These are phyloP conservation scores for Drosophila tanythrix DNA, from an alignment of 2,888 invertebrate genomes.

Conservation along the genomic window DNA sequence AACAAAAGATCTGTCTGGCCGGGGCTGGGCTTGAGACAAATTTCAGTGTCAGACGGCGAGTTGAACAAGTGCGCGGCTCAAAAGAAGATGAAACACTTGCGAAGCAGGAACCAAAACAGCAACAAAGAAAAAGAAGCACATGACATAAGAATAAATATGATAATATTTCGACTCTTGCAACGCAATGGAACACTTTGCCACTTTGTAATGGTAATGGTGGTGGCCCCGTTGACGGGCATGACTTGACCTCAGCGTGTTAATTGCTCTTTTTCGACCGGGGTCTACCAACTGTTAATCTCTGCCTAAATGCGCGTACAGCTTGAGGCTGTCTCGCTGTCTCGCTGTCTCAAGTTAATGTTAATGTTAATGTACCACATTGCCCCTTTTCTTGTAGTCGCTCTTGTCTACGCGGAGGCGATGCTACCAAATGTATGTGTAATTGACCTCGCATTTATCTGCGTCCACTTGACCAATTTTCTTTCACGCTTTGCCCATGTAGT, in stretches of 20 bases:
- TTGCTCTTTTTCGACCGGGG: slow-evolving; percentile 58
- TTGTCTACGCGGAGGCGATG: slow-evolving; percentile 35
- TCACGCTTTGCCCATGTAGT: slow-evolving; percentile 7
- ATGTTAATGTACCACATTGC: slow-evolving; percentile 11
- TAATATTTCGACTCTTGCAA: slow-evolving; percentile 42
- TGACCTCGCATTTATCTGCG: slow-evolving; percentile 62
- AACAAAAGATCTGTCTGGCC: slow-evolving; percentile 42
- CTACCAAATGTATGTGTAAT: slow-evolving; percentile 61
- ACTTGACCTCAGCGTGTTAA: slow-evolving; percentile 70
- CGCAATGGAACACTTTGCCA: slow-evolving; percentile 30
- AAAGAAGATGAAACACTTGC: slow-evolving; percentile 37
- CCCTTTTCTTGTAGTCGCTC: slow-evolving; percentile 41
- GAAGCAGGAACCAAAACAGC: slow-evolving; percentile 57
- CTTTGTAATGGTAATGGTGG: slow-evolving; percentile 51
- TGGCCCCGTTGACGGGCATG: slow-evolving; percentile 57
- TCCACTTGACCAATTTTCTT: slow-evolving; percentile 46
- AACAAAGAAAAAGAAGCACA: slow-evolving; percentile 12
- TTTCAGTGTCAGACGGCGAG: slow-evolving; percentile 44
- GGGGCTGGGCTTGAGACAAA: slow-evolving; percentile 17
- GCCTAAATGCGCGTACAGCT: slow-evolving; percentile 56
- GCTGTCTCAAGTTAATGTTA: slow-evolving; percentile 49
- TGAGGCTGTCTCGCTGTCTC: slow-evolving; percentile 19
- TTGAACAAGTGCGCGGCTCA: slow-evolving; percentile 42
- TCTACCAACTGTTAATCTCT: slow-evolving; percentile 58
- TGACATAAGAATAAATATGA: slow-evolving; percentile 51